These are phyloP conservation scores for Drosophila ercepeae DNA, from an alignment of 1,140 invertebrate species.

Conservation along the genomic window DNA sequence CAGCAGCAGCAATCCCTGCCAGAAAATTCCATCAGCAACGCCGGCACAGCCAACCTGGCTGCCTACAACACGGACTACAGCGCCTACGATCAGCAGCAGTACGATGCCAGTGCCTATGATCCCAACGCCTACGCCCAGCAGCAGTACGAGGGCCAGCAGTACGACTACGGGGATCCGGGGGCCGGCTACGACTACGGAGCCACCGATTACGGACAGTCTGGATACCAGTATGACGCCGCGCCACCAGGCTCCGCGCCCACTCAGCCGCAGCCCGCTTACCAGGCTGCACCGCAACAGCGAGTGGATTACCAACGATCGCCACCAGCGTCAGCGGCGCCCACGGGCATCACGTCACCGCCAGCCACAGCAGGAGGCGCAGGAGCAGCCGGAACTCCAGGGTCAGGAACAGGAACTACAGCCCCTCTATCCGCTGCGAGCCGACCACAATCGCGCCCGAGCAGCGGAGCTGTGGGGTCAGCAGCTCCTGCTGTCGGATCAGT, in stretches of 20 bases:
- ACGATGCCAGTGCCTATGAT: conserved; percentile 75
- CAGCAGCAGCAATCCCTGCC: conserved; percentile 31
- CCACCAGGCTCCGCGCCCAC: conserved; percentile 42
- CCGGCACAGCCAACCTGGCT: conserved; percentile 58
- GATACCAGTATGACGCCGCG: conserved; percentile 63
- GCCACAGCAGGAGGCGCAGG: conserved; percentile 45
- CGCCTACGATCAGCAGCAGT: conserved; percentile 82
- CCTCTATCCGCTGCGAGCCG: conserved; percentile 62
- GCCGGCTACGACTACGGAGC: conserved; percentile 56
- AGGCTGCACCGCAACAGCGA: conserved; percentile 27
- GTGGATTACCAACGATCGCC: conserved; percentile 61
- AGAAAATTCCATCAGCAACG: conserved; percentile 42
- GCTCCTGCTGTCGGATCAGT: conserved; percentile 64
- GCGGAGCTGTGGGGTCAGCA: conserved; percentile 78
- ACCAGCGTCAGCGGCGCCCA: conserved; percentile 46
- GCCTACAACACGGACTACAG: conserved; percentile 79
- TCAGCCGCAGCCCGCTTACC: conserved; percentile 38
- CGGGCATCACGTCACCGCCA: conserved; percentile 39
- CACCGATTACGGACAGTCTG: conserved; percentile 64
- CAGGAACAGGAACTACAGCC: conserved; percentile 10
- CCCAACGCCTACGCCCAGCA: conserved; percentile 63
- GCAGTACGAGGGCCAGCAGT: conserved; percentile 72
- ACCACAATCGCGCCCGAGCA: conserved; percentile 77
- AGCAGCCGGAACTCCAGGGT: conserved; percentile 19
- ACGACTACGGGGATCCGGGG: conserved; percentile 54